These are phyloP conservation scores for Sciurus niger DNA, from an alignment of 2,113 vertebrate species.

Conservation along the genomic window DNA sequence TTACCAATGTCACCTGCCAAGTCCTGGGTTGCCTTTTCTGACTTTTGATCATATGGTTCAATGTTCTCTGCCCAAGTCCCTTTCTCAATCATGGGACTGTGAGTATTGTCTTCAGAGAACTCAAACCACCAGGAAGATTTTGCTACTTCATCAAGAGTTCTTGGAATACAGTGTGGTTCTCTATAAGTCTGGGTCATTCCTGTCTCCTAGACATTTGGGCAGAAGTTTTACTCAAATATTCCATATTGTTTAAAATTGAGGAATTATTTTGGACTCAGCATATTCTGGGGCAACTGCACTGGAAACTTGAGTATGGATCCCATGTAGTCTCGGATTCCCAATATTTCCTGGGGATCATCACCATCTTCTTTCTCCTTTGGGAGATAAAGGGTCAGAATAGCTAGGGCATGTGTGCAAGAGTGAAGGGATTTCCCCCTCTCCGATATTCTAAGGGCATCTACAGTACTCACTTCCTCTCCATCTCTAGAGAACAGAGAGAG, in stretches of 20 bases:
- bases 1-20: not conserved
- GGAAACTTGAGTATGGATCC: not conserved
- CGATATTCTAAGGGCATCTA: not conserved
- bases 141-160: not conserved
- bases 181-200: not conserved
- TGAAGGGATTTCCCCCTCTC: not conserved
- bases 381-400: not conserved
- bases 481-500: not conserved
- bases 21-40: not conserved
- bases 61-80: not conserved
- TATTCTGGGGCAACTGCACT: not conserved
- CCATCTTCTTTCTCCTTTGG: not conserved
- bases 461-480: not conserved
- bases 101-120: not conserved
- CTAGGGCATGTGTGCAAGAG: not conserved
- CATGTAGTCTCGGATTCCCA: not conserved
- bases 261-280: not conserved
- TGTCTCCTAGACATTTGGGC: not conserved
- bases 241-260: not conserved
- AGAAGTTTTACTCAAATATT: not conserved
- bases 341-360: not conserved
- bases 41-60: not conserved
- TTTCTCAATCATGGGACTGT: not conserved
- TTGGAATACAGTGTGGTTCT: not conserved
- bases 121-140: not conserved